phyloP scores from a whole-genome alignment of 2,797 vertebrate genomes.

The Falco naumanni region DNA sequence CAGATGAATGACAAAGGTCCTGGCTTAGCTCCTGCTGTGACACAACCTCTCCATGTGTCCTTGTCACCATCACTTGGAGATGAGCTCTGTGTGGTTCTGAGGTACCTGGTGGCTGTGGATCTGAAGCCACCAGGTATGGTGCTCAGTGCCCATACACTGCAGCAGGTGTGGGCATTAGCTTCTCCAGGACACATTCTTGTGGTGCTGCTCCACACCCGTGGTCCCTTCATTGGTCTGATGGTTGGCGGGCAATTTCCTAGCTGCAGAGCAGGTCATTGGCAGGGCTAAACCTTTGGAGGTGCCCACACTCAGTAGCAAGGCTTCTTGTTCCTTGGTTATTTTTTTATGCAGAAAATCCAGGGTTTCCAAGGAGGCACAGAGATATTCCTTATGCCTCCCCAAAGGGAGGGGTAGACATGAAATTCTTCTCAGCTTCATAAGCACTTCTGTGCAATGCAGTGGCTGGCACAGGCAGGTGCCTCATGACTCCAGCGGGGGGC shows the following conservation, averaged over 20 bases:
- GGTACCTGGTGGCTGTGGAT: background rate
- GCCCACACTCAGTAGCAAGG: background rate
- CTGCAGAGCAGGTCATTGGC: background rate
- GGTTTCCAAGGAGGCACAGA: rapidly evolving
- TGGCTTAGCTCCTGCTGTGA: background rate
- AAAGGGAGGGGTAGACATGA: background rate
- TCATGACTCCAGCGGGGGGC: background rate
- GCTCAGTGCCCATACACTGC: rapidly evolving
- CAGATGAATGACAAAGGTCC: background rate
- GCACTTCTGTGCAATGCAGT: background rate
- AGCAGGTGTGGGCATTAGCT: background rate
- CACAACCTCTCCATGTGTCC: background rate
- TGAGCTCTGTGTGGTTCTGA: background rate
- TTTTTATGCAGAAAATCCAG: background rate
- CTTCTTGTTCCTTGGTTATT: background rate
- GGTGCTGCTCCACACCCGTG: background rate
- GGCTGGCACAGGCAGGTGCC: background rate
- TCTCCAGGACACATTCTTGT: background rate
- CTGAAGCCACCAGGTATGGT: background rate
- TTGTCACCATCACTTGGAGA: background rate
- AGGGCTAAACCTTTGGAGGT: background rate
- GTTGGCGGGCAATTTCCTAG: background rate
- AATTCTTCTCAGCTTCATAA: background rate
- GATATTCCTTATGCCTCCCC: background rate
- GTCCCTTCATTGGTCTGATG: background rate